Evolutionary conservation across 2,113 vertebrate species (phyloP).

Genomic region (Peromyscus polionotus): DNA sequence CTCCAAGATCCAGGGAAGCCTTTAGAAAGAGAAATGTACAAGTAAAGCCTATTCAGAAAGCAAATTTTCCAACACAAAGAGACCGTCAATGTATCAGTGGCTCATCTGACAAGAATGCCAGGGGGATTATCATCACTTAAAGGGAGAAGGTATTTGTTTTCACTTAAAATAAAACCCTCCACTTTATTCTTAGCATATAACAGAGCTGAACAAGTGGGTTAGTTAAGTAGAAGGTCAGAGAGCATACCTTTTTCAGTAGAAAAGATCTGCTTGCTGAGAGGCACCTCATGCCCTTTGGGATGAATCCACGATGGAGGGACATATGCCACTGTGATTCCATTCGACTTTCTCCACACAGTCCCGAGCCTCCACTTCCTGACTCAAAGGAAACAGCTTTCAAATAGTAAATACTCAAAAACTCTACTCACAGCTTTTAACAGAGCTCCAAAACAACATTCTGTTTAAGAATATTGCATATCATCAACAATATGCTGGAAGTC

Average conservation of each 20-base stretch:
- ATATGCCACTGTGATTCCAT: background rate
- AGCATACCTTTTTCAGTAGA: background rate
- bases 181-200: conserved; percentile 34
- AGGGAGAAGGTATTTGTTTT: conserved; percentile 79
- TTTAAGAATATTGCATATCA: background rate
- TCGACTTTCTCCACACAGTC: background rate
- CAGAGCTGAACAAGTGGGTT: conserved; percentile 46
- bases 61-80: conserved; percentile 83
- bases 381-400: background rate
- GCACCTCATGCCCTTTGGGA: background rate
- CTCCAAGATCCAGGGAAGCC: conserved; percentile 85
- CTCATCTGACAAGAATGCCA: conserved; percentile 74
- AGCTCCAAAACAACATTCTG: background rate
- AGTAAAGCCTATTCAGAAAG: conserved; percentile 79
- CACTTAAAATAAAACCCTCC: conserved; percentile 67
- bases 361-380: background rate
- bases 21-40: conserved; percentile 86
- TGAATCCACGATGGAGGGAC: background rate
- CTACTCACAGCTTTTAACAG: conserved; percentile 4
- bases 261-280: conserved; percentile 6
- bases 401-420: background rate
- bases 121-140: conserved; percentile 67
- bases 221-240: background rate
- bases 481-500: background rate
- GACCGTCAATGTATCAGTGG: conserved; percentile 73